Base-by-base conservation (phyloP, 2,113 vertebrate genomes). In the Stigmatopora argus region DNA sequence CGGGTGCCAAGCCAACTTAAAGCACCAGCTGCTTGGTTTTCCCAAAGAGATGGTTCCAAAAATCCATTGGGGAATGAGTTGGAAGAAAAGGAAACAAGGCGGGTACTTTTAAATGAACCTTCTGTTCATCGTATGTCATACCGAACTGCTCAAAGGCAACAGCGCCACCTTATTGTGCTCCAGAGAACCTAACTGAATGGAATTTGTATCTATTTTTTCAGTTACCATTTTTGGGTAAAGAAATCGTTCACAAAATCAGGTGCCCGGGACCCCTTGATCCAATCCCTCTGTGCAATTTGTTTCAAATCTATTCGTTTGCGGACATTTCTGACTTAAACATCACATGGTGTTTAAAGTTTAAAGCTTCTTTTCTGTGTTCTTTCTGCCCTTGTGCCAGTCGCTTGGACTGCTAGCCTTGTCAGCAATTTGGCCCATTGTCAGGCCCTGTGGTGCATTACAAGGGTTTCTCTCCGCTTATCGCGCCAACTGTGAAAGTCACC, bases 401-500 rank as follows among this genome's bases (percentile, higher is more conserved):
- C 70, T n/a, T 13, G 38, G 8, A 65, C 55, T 13, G 71, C 61
- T 67, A 65, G 57, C 77, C 46, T 44, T 55, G 69, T 74, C 73
- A 74, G 65, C 45, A 52, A 45, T 65, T 84, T 77, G 78, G 83
- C 83, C 73, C 66, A 69, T 81, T 87, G 83, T 89, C 85, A 75
- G 65, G 23, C 75, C n/a, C 70, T 65, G 21, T 17, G 75, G 72
- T 78, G 78, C 74, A 78, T 88, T 89, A 89, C 84, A 83, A 85
- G 85, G 78, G 70, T 83, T 82, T 79, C 65, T 71, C 72, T 72
- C 82, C 87, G 85, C 83, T 86, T 87, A 89, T 89, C 83, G 61
- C 12, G 64, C 26, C 67, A 75, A 89, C 86, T 89, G 89, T 89
- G 88, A 91, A 91, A 89, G 87, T 91, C 89, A 89, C 78, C 81